These are phyloP conservation scores for Calliphora vicina DNA, from an alignment of 1,140 invertebrate genomes.

Conservation along the genomic window DNA sequence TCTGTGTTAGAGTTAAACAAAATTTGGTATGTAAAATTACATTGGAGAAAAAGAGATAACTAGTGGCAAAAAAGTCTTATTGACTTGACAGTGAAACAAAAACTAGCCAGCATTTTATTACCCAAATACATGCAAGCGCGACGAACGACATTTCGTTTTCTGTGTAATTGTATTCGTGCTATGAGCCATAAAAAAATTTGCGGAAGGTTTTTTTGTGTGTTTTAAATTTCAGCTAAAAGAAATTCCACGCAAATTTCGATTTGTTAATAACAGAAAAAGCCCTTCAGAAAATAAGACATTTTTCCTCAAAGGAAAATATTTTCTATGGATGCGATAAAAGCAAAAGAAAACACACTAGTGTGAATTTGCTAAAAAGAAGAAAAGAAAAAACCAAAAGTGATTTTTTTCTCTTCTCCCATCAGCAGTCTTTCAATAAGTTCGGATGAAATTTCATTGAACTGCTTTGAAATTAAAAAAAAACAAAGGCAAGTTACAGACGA, in stretches of 20 bases:
- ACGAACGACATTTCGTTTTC: constrained; percentile 35
- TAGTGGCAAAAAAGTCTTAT: background rate
- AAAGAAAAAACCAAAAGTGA: constrained; percentile 1
- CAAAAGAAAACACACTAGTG: background rate
- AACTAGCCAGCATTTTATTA: background rate
- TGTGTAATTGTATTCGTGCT: constrained; percentile 37
- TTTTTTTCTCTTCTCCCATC: background rate
- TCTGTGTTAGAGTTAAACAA: background rate
- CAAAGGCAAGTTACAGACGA: constrained; percentile 25
- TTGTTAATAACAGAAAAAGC: constrained; percentile 10
- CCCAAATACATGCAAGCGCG: constrained; percentile 29
- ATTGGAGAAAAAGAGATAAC: background rate
- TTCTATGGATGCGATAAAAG: constrained; percentile 4
- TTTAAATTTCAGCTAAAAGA: constrained; percentile 18
- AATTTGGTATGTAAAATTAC: background rate
- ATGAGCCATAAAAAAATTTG: constrained; percentile 35
- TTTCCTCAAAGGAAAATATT: constrained; percentile 28
- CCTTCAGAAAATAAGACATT: background rate
- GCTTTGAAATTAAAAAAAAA: constrained; percentile 22
- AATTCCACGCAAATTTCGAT: constrained; percentile 26
- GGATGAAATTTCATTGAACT: constrained; percentile 38
- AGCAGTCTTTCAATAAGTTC: constrained; percentile 26
- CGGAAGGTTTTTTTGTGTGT: constrained; percentile 36
- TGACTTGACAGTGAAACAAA: constrained; percentile 19
- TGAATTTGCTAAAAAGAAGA: background rate